Evolutionary conservation across 2,113 vertebrate species (phyloP).

Genomic region (Vidua chalybeata): DNA sequence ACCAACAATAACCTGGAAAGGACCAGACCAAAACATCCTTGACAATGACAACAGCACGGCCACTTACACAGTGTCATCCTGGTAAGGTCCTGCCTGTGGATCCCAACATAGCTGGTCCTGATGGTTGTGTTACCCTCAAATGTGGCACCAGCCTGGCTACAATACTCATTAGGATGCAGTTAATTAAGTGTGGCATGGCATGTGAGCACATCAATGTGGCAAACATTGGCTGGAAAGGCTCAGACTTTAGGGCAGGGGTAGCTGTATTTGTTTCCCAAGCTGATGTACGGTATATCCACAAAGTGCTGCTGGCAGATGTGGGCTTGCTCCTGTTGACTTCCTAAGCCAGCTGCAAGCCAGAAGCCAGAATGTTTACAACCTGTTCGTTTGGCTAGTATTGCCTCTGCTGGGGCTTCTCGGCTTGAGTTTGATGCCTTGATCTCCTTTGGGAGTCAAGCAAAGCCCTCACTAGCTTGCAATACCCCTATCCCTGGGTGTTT

Average conservation of each 20-base stretch:
- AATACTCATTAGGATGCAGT: neutral
- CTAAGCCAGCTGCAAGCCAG: neutral
- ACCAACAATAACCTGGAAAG: slow-evolving; percentile 90
- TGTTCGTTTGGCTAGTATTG: neutral
- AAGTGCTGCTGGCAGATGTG: rapidly evolving
- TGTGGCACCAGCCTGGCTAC: neutral
- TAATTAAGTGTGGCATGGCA: neutral
- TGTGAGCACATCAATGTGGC: neutral
- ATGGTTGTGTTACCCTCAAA: neutral
- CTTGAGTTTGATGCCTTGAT: neutral
- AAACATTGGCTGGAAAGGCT: neutral
- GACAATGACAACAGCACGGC: slow-evolving; percentile 83
- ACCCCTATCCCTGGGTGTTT: neutral
- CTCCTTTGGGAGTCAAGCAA: neutral
- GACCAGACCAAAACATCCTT: slow-evolving; percentile 90
- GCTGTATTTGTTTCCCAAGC: neutral
- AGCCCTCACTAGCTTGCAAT: neutral
- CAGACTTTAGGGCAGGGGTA: neutral
- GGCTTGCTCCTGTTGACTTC: neutral
- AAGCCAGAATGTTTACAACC: neutral
- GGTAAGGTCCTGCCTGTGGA: slow-evolving; percentile 51
- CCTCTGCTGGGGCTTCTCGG: neutral
- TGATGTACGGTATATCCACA: neutral
- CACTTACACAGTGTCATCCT: slow-evolving; percentile 70
- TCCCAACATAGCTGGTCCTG: neutral